phyloP scores from a whole-genome alignment of 2,888 invertebrate species.

The Ethmia dodecea region DNA sequence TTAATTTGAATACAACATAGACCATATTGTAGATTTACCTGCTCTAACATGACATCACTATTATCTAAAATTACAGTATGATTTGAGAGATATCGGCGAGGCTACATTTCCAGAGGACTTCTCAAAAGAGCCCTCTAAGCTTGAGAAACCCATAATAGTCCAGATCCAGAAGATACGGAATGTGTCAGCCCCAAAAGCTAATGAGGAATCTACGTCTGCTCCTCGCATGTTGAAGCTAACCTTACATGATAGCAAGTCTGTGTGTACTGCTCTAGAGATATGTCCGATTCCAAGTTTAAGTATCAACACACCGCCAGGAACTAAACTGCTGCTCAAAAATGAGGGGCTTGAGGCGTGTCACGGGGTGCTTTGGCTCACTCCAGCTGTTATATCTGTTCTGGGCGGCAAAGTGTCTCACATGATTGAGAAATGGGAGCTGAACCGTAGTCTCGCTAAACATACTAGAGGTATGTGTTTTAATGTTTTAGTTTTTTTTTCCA shows the following conservation, averaged over 20 bases:
- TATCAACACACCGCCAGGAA: conserved; percentile 92
- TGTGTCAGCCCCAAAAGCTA: conserved; percentile 92
- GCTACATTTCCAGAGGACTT: conserved; percentile 84
- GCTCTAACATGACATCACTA: background rate
- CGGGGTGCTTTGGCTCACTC: conserved; percentile 84
- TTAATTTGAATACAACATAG: background rate
- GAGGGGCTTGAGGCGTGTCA: conserved; percentile 78
- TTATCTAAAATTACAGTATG: conserved; percentile 72
- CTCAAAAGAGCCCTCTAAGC: conserved; percentile 72
- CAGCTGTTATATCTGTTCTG: conserved; percentile 82
- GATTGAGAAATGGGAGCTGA: conserved; percentile 93
- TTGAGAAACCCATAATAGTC: conserved; percentile 82
- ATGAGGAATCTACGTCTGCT: conserved; percentile 89
- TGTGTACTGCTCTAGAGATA: conserved; percentile 87
- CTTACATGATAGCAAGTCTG: conserved; percentile 90
- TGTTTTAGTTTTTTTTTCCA: too few relatives aligned
- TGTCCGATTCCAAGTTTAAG: conserved; percentile 83
- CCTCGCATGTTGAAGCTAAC: conserved; percentile 91
- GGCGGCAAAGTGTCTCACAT: conserved; percentile 91
- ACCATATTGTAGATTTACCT: background rate
- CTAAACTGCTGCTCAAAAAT: conserved; percentile 81
- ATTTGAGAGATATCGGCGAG: conserved; percentile 89
- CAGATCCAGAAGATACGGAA: conserved; percentile 94
- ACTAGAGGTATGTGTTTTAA: conserved; percentile 73
- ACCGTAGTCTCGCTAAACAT: conserved; percentile 80